These are phyloP conservation scores for Apis dorsata DNA, from an alignment of 1,140 invertebrate genomes.

Conservation along the genomic window DNA sequence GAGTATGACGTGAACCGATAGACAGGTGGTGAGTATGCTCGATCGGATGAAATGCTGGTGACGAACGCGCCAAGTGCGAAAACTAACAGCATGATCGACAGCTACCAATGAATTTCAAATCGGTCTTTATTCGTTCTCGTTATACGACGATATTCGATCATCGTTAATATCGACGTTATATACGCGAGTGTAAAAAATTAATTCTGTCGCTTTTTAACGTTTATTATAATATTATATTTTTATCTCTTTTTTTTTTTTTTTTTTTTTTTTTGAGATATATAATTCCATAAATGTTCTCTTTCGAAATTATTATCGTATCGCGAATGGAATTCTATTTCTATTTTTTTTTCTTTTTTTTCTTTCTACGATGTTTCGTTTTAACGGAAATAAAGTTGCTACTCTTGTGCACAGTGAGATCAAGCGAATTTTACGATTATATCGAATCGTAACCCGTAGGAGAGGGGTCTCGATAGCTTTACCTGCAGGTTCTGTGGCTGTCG, in stretches of 20 bases:
- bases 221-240: background rate
- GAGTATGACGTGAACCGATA: constrained; percentile 50
- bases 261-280: background rate
- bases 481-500: constrained; percentile 85
- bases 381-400: background rate
- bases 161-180: background rate
- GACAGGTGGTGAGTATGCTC: constrained; percentile 34
- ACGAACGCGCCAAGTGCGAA: constrained; percentile 32
- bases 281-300: background rate
- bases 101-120: constrained; percentile 13
- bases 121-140: background rate
- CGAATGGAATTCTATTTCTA: background rate
- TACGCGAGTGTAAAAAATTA: background rate
- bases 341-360: background rate
- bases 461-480: constrained; percentile 77
- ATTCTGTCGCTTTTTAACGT: background rate
- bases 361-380: background rate
- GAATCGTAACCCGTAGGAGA: background rate
- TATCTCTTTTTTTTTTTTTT: background rate
- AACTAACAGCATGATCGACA: constrained; percentile 39
- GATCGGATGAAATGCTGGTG: constrained; percentile 39
- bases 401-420: constrained; percentile 8
- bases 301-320: background rate
- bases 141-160: background rate
- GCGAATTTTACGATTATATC: background rate